Conservation (phyloP, 2,888 invertebrate species). For the Aquatica leii region DNA sequence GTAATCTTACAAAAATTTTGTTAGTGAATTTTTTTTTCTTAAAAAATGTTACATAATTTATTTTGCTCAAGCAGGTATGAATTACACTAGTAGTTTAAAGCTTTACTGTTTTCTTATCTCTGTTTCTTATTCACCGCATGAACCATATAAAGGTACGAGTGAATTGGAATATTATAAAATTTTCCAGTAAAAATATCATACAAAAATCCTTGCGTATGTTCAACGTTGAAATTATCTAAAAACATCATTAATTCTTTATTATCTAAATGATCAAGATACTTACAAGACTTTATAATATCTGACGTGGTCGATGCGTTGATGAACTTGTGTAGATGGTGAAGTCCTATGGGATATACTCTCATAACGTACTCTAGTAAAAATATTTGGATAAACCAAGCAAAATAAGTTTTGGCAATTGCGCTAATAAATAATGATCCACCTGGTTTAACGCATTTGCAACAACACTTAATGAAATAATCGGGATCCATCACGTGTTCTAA, state of each 20-base stretch:
- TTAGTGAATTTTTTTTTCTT: too few species aligned
- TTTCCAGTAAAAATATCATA: too few species aligned
- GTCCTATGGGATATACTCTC: slow-evolving; percentile 79
- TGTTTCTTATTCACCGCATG: too few species aligned
- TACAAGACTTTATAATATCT: neutral
- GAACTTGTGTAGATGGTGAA: slow-evolving; percentile 66
- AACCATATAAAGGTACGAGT: too few species aligned
- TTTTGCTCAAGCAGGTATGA: too few species aligned
- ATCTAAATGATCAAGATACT: neutral
- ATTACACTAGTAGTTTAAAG: too few species aligned
- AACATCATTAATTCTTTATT: neutral
- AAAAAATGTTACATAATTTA: too few species aligned
- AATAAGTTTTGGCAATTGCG: slow-evolving; percentile 68
- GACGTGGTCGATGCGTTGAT: neutral
- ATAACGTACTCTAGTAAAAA: slow-evolving; percentile 80
- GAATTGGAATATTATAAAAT: too few species aligned
- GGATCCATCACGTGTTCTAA: neutral
- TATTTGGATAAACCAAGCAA: slow-evolving; percentile 76
- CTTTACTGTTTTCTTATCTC: too few species aligned
- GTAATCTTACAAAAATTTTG: too few species aligned
- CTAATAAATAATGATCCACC: slow-evolving; percentile 76
- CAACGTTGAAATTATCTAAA: neutral
- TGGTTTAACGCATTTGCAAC: too few species aligned
- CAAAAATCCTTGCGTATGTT: neutral
- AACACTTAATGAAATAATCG: too few species aligned